phyloP scores from a whole-genome alignment of 2,797 vertebrate species.

The Falco columbarius region DNA sequence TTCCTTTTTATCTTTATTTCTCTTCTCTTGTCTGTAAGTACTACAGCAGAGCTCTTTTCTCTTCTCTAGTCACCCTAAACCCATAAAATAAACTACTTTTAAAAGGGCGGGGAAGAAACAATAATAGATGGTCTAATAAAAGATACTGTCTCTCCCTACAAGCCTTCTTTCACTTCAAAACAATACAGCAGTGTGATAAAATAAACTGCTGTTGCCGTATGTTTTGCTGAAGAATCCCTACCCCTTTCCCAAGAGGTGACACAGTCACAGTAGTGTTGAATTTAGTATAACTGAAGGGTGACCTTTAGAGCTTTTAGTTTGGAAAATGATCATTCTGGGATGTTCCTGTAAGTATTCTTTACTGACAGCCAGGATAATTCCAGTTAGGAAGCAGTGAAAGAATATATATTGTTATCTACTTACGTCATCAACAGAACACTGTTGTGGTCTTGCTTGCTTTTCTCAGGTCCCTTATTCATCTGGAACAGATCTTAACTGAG shows the following conservation, averaged over 20 bases:
- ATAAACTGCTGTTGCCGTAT: constrained; percentile 45
- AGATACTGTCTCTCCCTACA: constrained; percentile 19
- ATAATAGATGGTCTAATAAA: constrained; percentile 56
- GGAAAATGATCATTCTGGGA: constrained; percentile 4
- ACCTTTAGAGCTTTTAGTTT: constrained; percentile 27
- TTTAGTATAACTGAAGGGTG: constrained; percentile 7
- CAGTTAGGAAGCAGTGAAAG: not conserved
- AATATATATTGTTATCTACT: not conserved
- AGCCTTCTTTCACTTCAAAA: constrained; percentile 33
- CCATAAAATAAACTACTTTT: constrained; percentile 54
- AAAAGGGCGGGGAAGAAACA: constrained; percentile 12
- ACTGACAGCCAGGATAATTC: not conserved
- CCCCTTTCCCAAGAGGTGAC: constrained; percentile 4
- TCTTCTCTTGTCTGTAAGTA: not conserved
- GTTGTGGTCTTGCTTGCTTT: not conserved
- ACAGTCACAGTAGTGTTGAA: not conserved
- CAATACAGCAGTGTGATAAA: constrained; percentile 42
- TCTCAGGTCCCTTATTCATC: not conserved
- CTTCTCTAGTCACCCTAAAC: constrained; percentile 31
- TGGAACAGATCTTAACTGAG: not conserved
- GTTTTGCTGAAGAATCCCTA: constrained; percentile 17
- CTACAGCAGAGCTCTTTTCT: not conserved
- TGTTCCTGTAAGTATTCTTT: not conserved
- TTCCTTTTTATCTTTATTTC: constrained; percentile 13
- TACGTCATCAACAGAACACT: not conserved